phyloP scores from a whole-genome alignment of 1,140 invertebrate species.

The Hycleus cichorii region DNA sequence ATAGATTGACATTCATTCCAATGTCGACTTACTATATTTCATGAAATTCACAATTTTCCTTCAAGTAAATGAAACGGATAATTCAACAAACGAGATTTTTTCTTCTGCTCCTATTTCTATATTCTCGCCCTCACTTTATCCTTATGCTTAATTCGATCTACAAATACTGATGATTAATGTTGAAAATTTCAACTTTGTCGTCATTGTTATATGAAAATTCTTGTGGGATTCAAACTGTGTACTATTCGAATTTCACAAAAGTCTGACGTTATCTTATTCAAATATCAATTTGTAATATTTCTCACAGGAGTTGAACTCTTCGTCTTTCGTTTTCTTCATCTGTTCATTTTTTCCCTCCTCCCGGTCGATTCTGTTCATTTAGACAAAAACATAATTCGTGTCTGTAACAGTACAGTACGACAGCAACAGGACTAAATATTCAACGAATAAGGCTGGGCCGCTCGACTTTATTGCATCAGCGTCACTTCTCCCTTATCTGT shows the following conservation, averaged over 20 bases:
- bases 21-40: slow-evolving; percentile 21
- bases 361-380: no score
- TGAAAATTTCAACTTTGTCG: no score
- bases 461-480: slow-evolving; percentile 21
- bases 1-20: slow-evolving; percentile 30
- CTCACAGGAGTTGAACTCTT: slow-evolving; percentile 1
- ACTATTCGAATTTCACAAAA: not conserved
- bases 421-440: no score
- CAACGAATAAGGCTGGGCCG: not conserved
- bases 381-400: slow-evolving; percentile 15
- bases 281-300: slow-evolving; percentile 15
- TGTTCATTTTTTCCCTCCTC: not conserved
- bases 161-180: no score
- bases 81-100: not conserved
- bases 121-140: no score
- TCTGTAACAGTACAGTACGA: not conserved
- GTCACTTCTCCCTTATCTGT: slow-evolving; percentile 22
- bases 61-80: slow-evolving; percentile 14
- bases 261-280: slow-evolving; percentile 1
- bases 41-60: slow-evolving; percentile 19
- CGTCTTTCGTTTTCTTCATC: slow-evolving; percentile 1
- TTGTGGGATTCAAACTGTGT: no score
- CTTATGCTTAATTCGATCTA: no score
- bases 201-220: no score
- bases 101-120: no score